Conservation (phyloP, 2,113 vertebrate species). For the Eptesicus fuscus region DNA sequence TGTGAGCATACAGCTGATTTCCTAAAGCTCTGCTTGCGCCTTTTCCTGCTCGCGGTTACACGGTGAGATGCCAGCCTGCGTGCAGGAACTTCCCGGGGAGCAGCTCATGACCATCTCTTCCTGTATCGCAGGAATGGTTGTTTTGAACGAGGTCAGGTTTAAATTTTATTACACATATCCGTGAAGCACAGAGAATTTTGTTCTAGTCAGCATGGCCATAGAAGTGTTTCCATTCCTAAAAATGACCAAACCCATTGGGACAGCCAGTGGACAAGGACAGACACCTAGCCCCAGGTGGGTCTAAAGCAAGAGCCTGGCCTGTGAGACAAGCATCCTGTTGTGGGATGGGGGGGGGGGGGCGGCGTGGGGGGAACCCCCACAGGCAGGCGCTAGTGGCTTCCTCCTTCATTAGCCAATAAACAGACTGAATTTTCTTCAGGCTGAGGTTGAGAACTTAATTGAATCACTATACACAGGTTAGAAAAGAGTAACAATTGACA, state of each 20-base stretch:
- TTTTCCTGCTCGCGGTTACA: neutral
- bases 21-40: neutral
- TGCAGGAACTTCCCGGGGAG: neutral
- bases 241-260: neutral
- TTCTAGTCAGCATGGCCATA: neutral
- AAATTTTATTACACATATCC: neutral
- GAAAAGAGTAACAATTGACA: neutral
- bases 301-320: neutral
- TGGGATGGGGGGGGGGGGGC: too few relatives aligned
- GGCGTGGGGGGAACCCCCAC: fast-evolving
- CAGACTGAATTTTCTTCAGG: neutral
- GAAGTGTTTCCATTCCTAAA: neutral
- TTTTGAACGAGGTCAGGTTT: neutral
- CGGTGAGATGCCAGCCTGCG: neutral
- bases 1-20: neutral
- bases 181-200: neutral
- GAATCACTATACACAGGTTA: neutral
- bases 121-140: neutral
- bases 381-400: neutral
- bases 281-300: neutral
- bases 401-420: neutral
- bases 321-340: neutral
- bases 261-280: neutral
- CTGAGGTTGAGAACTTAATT: neutral
- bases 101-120: neutral